Evolutionary conservation across 2,797 vertebrate genomes (phyloP).

Genomic region (Cygnus olor): DNA sequence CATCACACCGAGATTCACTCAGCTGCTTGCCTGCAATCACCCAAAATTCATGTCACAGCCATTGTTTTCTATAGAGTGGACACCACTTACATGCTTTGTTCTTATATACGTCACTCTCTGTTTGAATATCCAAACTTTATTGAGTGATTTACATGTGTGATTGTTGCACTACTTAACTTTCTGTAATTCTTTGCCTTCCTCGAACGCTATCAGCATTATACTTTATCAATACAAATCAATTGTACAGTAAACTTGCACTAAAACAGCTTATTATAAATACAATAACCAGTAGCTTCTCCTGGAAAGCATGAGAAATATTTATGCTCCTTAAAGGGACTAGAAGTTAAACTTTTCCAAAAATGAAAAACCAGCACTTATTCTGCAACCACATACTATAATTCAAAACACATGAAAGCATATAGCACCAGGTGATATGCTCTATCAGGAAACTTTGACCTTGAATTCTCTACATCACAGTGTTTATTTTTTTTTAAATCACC

Average conservation of each 20-base stretch:
- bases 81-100: neutral
- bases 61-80: neutral
- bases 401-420: neutral
- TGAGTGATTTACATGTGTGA: neutral
- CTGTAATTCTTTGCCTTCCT: neutral
- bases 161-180: neutral
- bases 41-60: neutral
- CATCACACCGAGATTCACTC: neutral
- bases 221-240: neutral
- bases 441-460: neutral
- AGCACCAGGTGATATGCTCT: neutral
- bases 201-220: neutral
- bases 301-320: neutral
- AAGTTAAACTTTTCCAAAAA: neutral
- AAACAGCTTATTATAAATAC: neutral
- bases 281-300: neutral
- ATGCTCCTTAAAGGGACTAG: neutral
- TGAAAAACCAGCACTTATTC: neutral
- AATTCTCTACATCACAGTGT: neutral
- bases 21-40: neutral
- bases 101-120: neutral
- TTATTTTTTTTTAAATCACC: neutral
- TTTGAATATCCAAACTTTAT: neutral
- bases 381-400: neutral
- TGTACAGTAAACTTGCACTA: neutral